Percentiles rank a stretch among this genome's conserved stretches.
Conservation (phyloP, 2,113 vertebrate genomes). For the Mesoclemmys tuberculata region DNA sequence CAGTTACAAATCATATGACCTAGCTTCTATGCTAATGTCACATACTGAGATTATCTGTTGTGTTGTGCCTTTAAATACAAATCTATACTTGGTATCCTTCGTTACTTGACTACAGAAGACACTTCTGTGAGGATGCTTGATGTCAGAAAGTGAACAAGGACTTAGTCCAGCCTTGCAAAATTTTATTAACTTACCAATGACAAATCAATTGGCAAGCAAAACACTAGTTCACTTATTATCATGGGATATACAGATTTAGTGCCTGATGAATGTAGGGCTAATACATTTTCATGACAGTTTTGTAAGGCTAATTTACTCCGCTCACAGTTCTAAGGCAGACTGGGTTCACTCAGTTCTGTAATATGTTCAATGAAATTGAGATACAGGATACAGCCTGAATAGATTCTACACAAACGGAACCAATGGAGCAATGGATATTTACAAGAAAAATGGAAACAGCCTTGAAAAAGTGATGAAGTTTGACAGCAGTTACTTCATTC, state of each 20-base stretch:
- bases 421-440: neutral
- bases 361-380: rapidly evolving
- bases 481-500: neutral
- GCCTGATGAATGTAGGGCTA: neutral
- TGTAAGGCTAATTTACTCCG: neutral
- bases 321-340: neutral
- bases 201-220: neutral
- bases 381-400: neutral
- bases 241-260: neutral
- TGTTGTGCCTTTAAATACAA: neutral
- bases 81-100: neutral
- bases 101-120: neutral
- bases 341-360: neutral
- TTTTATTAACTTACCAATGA: neutral
- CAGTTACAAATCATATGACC: neutral
- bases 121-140: neutral
- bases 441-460: neutral
- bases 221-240: neutral
- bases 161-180: neutral
- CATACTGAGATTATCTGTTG: neutral
- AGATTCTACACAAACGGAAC: neutral
- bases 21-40: neutral
- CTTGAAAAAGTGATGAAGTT: neutral
- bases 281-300: neutral
- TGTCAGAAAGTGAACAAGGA: neutral